Evolutionary conservation across 2,113 vertebrate genomes (phyloP), one percentile per base, ranked within the genome.

Genomic region (Macquaria ambigua): DNA sequence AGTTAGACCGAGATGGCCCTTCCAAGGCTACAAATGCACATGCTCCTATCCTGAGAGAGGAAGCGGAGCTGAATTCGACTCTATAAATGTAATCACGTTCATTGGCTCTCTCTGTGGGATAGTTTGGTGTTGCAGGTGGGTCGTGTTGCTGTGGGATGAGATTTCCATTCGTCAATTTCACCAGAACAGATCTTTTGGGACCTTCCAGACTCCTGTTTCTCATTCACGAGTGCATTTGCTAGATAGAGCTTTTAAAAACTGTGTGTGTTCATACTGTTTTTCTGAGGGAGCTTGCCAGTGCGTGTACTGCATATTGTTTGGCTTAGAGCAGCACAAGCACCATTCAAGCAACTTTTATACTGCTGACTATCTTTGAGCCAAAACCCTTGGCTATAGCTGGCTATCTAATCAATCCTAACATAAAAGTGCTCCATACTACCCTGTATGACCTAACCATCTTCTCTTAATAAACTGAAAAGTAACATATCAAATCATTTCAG

Each of bases 71-170:
- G 79, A 82, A 85, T 85, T 84, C 67, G 84, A 86, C 89, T 80
- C 80, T 83, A 82, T 93, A 92, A 91, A 90, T 91, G 89, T 81
- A 89, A 85, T 91, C 85, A 82, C 28, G 53, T 85, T 72, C 76
- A 83, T 34, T 83, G 90, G 86, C 83, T 89, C 41, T 72, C 83
- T 74, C 80, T 64, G 34, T 53, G 67, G 82, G 82, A 86, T 82
- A 84, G 75, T 90, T 87, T 87, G 88, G 85, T 84, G 61, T 84
- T 10, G 53, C 63, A 81, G 75, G 75, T 83, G 83, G 82, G 79
- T 73, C 58, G 71, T 58, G 62, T 81, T 85, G 83, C 76, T 73
- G 68, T 31, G 52, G 87, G 84, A 90, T 86, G 85, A 89, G 55
- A 80, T 92, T 92, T 92, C 90, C 90, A 89, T 87, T 92, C 46